Percentiles rank a stretch among this genome's conserved stretches.
Conservation (phyloP, 2,888 invertebrate genomes). For the Nemotelus pantherinus region DNA sequence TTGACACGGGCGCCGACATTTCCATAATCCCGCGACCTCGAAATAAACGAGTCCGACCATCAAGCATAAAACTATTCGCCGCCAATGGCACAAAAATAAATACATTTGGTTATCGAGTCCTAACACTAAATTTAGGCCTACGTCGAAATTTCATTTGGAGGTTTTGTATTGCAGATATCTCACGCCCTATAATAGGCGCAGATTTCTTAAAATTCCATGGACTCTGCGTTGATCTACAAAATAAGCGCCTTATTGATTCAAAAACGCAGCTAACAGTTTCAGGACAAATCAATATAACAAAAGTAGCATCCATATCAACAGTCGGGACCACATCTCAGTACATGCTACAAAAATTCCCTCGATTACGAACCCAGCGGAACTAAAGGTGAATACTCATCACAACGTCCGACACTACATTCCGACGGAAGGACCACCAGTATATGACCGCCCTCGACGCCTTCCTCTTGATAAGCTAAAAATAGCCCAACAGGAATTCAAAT, state of each 20-base stretch:
- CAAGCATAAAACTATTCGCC: neutral
- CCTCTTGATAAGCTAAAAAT: neutral
- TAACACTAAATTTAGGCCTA: neutral
- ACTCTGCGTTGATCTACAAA: neutral
- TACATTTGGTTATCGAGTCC: neutral
- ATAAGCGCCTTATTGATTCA: neutral
- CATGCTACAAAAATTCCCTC: neutral
- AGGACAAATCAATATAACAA: no score
- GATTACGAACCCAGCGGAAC: neutral
- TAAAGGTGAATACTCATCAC: neutral
- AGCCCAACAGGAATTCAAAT: neutral
- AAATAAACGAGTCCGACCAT: no score
- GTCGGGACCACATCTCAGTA: no score
- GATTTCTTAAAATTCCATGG: neutral
- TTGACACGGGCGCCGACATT: no score
- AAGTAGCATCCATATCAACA: no score
- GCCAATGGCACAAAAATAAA: conserved; percentile 18
- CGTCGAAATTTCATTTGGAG: neutral
- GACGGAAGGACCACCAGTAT: conserved; percentile 12
- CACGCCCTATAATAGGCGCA: conserved; percentile 5
- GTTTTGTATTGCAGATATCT: neutral
- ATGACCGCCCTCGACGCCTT: neutral
- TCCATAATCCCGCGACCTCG: no score
- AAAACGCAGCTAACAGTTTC: neutral
- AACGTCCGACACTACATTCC: neutral